Percentiles rank a stretch among this genome's conserved stretches.
phyloP scores from a whole-genome alignment of 2,888 invertebrate genomes.

The Steinernema carpocapsae region DNA sequence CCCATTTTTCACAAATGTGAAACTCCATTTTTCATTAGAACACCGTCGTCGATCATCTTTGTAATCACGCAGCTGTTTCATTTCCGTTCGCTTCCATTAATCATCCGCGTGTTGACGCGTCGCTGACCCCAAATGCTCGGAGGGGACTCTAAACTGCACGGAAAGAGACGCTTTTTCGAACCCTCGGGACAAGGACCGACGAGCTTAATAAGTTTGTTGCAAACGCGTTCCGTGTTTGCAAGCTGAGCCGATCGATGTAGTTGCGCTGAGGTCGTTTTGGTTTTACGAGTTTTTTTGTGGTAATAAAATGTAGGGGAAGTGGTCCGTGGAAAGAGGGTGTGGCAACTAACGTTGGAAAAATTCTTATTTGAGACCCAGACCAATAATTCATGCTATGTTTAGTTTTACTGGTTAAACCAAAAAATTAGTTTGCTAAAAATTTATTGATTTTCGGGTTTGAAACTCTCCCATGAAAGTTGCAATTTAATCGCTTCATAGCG shows the following conservation, averaged over 20 bases:
- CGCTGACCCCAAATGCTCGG: neutral
- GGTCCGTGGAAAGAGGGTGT: neutral
- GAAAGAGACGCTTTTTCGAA: neutral
- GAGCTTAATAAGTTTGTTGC: slow-evolving; percentile 28
- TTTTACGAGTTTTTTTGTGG: slow-evolving; percentile 23
- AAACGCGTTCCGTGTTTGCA: neutral
- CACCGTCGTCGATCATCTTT: neutral
- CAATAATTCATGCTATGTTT: too few species aligned
- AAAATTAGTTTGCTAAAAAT: too few species aligned
- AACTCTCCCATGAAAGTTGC: too few species aligned
- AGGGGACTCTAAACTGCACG: neutral
- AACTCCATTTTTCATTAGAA: slow-evolving; percentile 30
- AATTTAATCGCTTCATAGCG: too few species aligned
- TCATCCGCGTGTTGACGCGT: slow-evolving; percentile 19
- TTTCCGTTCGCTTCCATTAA: slow-evolving; percentile 20
- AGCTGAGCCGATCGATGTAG: slow-evolving; percentile 14
- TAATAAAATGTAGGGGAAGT: neutral
- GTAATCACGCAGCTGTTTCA: slow-evolving; percentile 31
- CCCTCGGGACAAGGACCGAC: neutral
- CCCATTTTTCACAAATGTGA: neutral
- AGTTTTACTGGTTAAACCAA: too few species aligned
- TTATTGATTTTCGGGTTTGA: too few species aligned
- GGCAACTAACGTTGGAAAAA: too few species aligned
- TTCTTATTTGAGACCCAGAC: too few species aligned
- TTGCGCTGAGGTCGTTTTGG: neutral